Conservation (phyloP, 1,140 invertebrate genomes). For the Trichonephila inaurata region DNA sequence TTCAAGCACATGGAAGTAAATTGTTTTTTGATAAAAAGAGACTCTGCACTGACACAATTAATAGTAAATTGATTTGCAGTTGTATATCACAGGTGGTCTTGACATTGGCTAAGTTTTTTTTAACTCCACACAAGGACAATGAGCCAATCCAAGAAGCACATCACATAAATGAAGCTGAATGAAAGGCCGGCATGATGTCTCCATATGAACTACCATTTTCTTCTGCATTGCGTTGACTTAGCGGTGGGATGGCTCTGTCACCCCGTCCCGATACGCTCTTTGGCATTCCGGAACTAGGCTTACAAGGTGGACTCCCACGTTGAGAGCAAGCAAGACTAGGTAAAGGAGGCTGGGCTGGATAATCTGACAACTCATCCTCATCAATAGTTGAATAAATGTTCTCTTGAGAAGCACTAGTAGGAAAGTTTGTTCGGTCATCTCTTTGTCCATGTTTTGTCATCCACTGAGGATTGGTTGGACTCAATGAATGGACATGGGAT, state of each 20-base stretch:
- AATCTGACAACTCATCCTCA: constrained; percentile 47
- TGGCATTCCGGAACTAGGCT: neutral
- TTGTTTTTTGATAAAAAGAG: constrained; percentile 50
- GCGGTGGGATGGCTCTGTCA: constrained; percentile 19
- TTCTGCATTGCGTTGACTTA: constrained; percentile 65
- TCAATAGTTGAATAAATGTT: constrained; percentile 74
- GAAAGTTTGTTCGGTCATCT: constrained; percentile 7
- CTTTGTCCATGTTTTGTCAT: neutral
- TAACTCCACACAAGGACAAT: neutral
- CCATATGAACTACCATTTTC: constrained; percentile 63
- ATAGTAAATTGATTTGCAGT: constrained; percentile 62
- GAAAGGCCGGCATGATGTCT: constrained; percentile 68
- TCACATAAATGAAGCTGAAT: constrained; percentile 67
- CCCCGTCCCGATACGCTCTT: constrained; percentile 7
- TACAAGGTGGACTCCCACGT: constrained; percentile 23
- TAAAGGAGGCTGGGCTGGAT: neutral
- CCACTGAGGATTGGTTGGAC: neutral
- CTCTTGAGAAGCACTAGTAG: constrained; percentile 43
- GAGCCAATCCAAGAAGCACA: constrained; percentile 36
- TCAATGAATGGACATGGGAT: neutral
- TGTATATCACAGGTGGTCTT: constrained; percentile 70
- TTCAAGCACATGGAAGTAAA: constrained; percentile 52
- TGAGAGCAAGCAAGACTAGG: constrained; percentile 51
- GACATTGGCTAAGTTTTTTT: constrained; percentile 1
- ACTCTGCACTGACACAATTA: constrained; percentile 48